Evolutionary conservation across 2,797 vertebrate species (phyloP).

Genomic region (Pantherophis vulpinus): DNA sequence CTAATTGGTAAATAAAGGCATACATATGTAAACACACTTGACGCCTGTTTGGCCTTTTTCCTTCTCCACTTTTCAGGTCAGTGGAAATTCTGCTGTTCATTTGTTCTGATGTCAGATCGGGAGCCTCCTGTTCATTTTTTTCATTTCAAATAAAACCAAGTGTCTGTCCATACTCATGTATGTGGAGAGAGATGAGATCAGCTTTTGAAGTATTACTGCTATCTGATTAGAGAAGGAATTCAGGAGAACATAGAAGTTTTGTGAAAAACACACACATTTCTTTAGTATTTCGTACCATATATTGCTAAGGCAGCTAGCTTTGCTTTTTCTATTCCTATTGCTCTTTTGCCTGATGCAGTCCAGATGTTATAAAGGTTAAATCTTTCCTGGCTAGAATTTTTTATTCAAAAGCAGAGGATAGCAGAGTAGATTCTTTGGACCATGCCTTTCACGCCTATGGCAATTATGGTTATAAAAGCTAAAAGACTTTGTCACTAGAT

Average conservation of each 20-base stretch:
- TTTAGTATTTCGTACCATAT: background rate
- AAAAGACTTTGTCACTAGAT: background rate
- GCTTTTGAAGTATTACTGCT: background rate
- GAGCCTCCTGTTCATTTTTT: background rate
- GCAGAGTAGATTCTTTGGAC: background rate
- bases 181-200: background rate
- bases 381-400: background rate
- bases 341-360: background rate
- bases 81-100: background rate
- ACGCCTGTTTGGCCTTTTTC: background rate
- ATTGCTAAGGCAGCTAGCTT: background rate
- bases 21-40: background rate
- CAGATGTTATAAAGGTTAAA: background rate
- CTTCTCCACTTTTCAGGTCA: background rate
- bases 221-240: background rate
- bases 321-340: background rate
- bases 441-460: background rate
- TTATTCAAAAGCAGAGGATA: background rate
- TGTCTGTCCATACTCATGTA: background rate
- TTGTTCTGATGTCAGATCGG: background rate
- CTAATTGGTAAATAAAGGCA: background rate
- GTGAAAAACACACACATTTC: background rate
- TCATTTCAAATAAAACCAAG: background rate
- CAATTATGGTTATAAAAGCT: background rate
- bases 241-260: background rate